phyloP scores from a whole-genome alignment of 2,797 vertebrate species.

The Sardinella longiceps region DNA sequence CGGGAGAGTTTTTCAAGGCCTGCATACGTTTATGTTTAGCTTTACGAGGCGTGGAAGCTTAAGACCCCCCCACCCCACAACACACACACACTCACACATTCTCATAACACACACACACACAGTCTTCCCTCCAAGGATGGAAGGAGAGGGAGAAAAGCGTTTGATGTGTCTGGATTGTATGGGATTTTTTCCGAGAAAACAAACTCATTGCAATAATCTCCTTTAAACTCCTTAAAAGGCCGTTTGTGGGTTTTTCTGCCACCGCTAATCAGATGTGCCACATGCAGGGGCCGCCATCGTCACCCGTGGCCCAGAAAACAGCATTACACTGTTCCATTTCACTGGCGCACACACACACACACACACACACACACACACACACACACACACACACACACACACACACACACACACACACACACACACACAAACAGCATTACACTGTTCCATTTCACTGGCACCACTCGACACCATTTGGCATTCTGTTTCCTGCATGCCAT shows the following conservation, averaged over 20 bases:
- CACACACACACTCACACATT: not conserved
- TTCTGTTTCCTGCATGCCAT: not conserved
- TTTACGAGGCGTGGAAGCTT: conserved; percentile 61
- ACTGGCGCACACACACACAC: too few relatives aligned
- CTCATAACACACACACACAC: not conserved
- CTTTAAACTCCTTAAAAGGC: conserved; percentile 30
- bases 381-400: too few relatives aligned
- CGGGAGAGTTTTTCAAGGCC: conserved; percentile 46
- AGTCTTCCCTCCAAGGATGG: conserved; percentile 25
- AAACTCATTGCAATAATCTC: conserved; percentile 54
- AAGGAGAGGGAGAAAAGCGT: conserved; percentile 38
- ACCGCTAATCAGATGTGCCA: conserved; percentile 38
- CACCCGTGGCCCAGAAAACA: conserved; percentile 52
- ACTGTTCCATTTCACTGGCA: conserved; percentile 10
- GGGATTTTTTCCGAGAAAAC: conserved; percentile 44
- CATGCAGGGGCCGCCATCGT: conserved; percentile 29
- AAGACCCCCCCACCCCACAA: not conserved
- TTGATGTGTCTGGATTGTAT: conserved; percentile 59
- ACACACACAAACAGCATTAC: conserved; percentile 47
- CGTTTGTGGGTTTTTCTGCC: conserved; percentile 55
- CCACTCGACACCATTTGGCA: not conserved
- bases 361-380: too few relatives aligned
- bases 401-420: too few relatives aligned
- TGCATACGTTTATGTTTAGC: conserved; percentile 56
- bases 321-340: not conserved